Conservation (phyloP, 2,113 vertebrate species). For the Odontesthes bonariensis region DNA sequence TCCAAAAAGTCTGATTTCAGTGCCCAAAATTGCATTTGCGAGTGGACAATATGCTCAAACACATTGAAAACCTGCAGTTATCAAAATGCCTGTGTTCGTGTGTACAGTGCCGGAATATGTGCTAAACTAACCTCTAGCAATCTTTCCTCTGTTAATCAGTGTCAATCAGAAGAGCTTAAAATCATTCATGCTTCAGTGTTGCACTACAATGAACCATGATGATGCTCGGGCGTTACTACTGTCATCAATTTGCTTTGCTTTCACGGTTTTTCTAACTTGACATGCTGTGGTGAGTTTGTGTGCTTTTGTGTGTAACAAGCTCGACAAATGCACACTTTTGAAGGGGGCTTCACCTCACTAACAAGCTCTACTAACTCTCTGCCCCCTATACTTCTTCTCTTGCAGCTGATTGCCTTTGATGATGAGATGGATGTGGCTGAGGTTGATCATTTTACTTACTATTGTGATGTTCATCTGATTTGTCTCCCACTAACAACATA, state of each 20-base stretch:
- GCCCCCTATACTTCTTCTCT: constrained; percentile 83
- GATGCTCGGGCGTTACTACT: not conserved
- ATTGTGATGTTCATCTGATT: constrained; percentile 55
- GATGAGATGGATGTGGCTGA: constrained; percentile 97
- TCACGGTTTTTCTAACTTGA: constrained; percentile 22
- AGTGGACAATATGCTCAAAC: too few relatives aligned
- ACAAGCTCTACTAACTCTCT: constrained; percentile 78
- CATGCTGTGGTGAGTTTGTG: constrained; percentile 6
- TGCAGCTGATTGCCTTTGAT: constrained; percentile 95
- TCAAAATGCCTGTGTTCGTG: too few relatives aligned
- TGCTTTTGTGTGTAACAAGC: constrained; percentile 20
- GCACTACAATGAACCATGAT: not conserved
- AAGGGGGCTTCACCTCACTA: constrained; percentile 38
- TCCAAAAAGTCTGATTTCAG: too few relatives aligned
- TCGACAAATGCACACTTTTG: constrained; percentile 31
- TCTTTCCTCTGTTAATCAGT: not conserved
- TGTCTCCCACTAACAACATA: constrained; percentile 61
- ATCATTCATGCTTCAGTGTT: not conserved
- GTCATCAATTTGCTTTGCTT: not conserved
- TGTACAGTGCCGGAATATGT: not conserved
- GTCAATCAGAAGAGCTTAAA: not conserved
- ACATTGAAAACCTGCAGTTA: too few relatives aligned
- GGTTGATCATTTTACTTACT: constrained; percentile 89
- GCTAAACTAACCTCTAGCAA: not conserved
- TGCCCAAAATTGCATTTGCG: too few relatives aligned